Percentiles rank a stretch among this genome's conserved stretches.
Evolutionary conservation across 2,113 vertebrate species (phyloP).

Genomic region (Macaca mulatta): DNA sequence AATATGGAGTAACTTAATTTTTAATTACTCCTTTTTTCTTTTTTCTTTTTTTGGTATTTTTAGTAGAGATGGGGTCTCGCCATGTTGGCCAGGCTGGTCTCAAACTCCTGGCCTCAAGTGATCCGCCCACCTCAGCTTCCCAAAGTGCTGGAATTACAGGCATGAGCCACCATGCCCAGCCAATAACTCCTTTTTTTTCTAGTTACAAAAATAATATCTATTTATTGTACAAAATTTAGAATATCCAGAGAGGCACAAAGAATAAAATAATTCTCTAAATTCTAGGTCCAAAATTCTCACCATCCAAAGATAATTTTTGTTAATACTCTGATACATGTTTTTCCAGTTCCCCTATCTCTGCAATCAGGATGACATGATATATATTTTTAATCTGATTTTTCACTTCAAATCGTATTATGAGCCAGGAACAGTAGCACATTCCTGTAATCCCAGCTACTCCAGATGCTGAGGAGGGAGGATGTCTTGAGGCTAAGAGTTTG

Average conservation of each 20-base stretch:
- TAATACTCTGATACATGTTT: not conserved
- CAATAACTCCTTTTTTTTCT: not conserved
- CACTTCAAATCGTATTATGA: not conserved
- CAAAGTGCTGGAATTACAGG: too few relatives aligned
- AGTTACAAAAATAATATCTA: not conserved
- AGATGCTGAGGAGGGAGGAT: too few relatives aligned
- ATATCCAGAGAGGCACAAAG: not conserved
- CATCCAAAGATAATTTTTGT: not conserved
- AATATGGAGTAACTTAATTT: not conserved
- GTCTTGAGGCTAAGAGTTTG: too few relatives aligned
- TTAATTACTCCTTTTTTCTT: not conserved
- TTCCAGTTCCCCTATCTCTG: not conserved
- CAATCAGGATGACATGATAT: not conserved
- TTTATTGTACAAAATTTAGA: not conserved
- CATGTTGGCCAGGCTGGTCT: too few relatives aligned
- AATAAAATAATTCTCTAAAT: not conserved
- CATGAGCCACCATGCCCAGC: too few relatives aligned
- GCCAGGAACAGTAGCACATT: too few relatives aligned
- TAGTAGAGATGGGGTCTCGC: too few relatives aligned
- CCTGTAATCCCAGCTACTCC: too few relatives aligned
- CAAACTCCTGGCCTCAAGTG: too few relatives aligned
- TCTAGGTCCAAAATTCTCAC: not conserved
- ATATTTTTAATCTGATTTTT: not conserved
- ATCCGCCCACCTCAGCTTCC: too few relatives aligned
- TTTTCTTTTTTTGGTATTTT: too few relatives aligned